Conservation (phyloP, 2,888 invertebrate species). For the Chymomyza procnemis region DNA sequence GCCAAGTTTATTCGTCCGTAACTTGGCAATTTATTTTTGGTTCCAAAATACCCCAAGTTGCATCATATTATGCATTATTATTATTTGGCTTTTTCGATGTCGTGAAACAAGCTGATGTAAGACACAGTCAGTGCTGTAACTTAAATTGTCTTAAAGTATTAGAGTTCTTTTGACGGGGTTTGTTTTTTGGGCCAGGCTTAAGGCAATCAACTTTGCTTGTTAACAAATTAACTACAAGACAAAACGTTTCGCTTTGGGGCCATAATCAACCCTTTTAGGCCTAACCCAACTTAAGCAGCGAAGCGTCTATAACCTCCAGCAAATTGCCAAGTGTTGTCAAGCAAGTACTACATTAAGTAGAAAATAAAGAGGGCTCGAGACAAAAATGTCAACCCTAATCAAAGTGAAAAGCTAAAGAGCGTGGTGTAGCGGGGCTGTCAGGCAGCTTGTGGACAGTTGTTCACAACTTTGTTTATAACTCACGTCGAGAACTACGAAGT, state of each 20-base stretch:
- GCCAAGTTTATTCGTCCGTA: constrained; percentile 1
- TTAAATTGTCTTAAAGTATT: background rate
- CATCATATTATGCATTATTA: constrained; percentile 17
- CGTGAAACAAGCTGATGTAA: background rate
- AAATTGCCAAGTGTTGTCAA: constrained; percentile 38
- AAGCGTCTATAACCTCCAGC: constrained; percentile 43
- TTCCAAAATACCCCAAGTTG: constrained; percentile 1
- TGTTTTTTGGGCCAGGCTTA: constrained; percentile 17
- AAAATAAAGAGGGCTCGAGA: constrained; percentile 29
- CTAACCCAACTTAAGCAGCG: constrained; percentile 2
- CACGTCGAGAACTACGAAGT: background rate
- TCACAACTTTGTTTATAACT: background rate
- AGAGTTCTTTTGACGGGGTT: background rate
- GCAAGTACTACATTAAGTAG: constrained; percentile 7
- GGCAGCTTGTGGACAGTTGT: no score
- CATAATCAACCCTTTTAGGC: constrained; percentile 11
- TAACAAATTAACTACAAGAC: constrained; percentile 66
- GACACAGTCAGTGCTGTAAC: background rate
- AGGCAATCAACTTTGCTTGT: constrained; percentile 56
- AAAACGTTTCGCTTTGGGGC: constrained; percentile 32
- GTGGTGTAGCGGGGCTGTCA: background rate
- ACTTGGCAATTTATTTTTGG: constrained; percentile 4
- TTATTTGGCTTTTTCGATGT: background rate
- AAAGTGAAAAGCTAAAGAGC: constrained; percentile 22
- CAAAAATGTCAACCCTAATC: constrained; percentile 53